These are phyloP conservation scores for Cryptocheilus praepositus DNA, from an alignment of 2,888 invertebrate species.

Conservation along the genomic window DNA sequence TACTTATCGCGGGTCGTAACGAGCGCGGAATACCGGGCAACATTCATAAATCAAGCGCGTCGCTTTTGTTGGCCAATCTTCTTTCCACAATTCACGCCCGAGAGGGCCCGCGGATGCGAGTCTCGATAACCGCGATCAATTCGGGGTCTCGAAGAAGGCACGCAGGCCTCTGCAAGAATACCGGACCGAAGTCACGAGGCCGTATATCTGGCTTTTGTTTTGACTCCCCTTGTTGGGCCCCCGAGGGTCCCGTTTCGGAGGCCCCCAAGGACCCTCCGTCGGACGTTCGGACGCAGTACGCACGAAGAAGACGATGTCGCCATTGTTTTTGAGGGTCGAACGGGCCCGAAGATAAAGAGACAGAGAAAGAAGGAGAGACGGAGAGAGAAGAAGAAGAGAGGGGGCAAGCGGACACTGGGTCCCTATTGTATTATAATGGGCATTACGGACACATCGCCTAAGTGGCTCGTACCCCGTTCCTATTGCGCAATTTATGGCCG, in stretches of 20 bases:
- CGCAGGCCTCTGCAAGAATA: constrained; percentile 50
- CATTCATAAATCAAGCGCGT: too few relatives aligned
- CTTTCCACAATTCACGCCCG: constrained; percentile 27
- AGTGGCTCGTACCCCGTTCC: constrained; percentile 56
- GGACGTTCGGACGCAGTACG: constrained; percentile 25
- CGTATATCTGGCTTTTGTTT: constrained; percentile 65
- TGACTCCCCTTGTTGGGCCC: constrained; percentile 46
- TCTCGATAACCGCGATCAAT: constrained; percentile 23
- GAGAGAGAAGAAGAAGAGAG: constrained; percentile 38
- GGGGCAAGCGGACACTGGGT: constrained; percentile 27
- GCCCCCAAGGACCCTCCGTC: constrained; percentile 24
- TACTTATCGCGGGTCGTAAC: too few relatives aligned
- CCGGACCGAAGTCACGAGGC: constrained; percentile 54
- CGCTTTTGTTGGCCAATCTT: constrained; percentile 14
- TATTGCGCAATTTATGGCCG: constrained; percentile 66
- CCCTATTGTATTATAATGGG: constrained; percentile 71
- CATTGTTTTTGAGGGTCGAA: constrained; percentile 62
- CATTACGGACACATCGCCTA: constrained; percentile 63
- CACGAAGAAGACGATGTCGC: constrained; percentile 34
- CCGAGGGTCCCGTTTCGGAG: constrained; percentile 43
- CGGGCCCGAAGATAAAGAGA: constrained; percentile 37
- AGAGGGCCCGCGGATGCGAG: constrained; percentile 21
- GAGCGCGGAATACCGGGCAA: too few relatives aligned
- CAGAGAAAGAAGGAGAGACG: constrained; percentile 10
- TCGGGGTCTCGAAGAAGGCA: constrained; percentile 18